Evolutionary conservation across 2,797 vertebrate genomes (phyloP), one percentile per base, ranked within the genome.

Genomic region (Hoplostethus mediterraneus): DNA sequence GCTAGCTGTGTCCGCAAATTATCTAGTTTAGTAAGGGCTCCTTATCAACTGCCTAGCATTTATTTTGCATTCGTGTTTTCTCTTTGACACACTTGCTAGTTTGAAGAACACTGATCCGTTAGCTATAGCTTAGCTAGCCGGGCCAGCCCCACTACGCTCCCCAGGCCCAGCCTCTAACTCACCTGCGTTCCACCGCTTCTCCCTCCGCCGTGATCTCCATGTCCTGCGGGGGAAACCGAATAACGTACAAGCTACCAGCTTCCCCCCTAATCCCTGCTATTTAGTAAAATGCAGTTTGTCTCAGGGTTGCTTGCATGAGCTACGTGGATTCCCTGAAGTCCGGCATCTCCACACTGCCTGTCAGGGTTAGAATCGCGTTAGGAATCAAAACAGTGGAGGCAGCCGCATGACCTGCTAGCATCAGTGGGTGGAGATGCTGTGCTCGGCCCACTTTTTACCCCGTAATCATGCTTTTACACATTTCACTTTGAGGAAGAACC

Each of bases 111-210:
- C 31, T 8, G 8, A 1, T 47, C 13, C 31, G 16, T 12, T 17
- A 12, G 44, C n/a, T 16, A 1, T 49, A 49, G 59, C 21, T 40
- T 6, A 36, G 56, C 17, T 44, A 73, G 40, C 70, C 67, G 51
- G 64, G 14, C 40, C 5, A 47, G n/a, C 59, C 13, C 40, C 31
- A 9, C 6, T 28, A 7, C 7, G 31, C 25, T 31, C 21, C 28
- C 45, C 61, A 8, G 3, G 58, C 21, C 17, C 33, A 4, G 2
- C 66, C 21, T 16, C 63, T 67, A 71, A 76, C 90, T 85, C 67
- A 93, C 94, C 92, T 90, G 81, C 82, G 92, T 61, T 94, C 94
- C 67, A 91, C 91, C 47, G 81, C 87, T 58, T 94, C 92, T 75
- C 61, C 83, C 67, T 93, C 93, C 25, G 74, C 80, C n/a, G 71